phyloP scores from a whole-genome alignment of 1,140 invertebrate genomes.

The Drosophila athabasca region DNA sequence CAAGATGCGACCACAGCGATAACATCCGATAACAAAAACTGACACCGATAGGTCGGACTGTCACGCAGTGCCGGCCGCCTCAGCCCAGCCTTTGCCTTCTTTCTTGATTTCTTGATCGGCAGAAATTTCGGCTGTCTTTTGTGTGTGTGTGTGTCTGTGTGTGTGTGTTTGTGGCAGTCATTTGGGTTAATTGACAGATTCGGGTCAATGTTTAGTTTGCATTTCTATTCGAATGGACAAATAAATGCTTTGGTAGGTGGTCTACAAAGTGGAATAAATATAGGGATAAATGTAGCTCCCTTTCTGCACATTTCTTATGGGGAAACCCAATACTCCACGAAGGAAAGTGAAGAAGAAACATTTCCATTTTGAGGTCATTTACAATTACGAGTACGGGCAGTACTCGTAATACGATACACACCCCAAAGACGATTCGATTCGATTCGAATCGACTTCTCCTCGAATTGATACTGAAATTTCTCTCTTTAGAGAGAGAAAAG shows the following conservation, averaged over 20 bases:
- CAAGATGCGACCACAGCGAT: constrained; percentile 58
- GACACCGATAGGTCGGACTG: constrained; percentile 47
- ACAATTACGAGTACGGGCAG: too few species aligned
- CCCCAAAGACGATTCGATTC: too few species aligned
- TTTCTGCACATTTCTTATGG: too few species aligned
- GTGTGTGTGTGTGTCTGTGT: constrained; percentile 1
- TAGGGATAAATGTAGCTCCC: too few species aligned
- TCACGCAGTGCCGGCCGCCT: constrained; percentile 11
- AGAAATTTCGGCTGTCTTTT: constrained; percentile 2
- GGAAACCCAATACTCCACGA: too few species aligned
- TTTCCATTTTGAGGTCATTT: too few species aligned
- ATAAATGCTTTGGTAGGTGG: constrained; percentile 21
- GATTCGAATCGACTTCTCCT: too few species aligned
- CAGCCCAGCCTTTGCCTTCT: neutral
- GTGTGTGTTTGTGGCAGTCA: constrained; percentile 16
- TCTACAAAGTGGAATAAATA: neutral
- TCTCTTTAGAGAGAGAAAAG: neutral
- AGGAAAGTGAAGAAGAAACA: too few species aligned
- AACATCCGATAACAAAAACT: constrained; percentile 22
- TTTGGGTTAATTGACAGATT: constrained; percentile 74
- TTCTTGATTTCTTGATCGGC: constrained; percentile 16
- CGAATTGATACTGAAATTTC: too few species aligned
- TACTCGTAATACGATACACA: too few species aligned
- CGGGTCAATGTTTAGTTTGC: constrained; percentile 75
- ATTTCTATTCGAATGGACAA: constrained; percentile 43